phyloP scores from a whole-genome alignment of 1,140 invertebrate genomes.

The Trichonephila clavata region DNA sequence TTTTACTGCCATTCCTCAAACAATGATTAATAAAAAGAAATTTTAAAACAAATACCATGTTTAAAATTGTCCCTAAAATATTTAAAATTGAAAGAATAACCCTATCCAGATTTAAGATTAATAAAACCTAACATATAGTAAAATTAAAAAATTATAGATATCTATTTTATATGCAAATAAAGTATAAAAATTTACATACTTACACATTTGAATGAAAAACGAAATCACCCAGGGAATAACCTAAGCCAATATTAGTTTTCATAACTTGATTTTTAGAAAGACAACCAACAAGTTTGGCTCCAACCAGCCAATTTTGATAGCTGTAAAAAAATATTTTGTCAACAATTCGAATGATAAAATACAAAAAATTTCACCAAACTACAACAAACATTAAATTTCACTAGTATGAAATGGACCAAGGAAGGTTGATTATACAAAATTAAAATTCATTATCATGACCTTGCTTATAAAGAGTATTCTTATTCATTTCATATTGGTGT shows the following conservation, averaged over 20 bases:
- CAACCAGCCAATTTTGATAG: slow-evolving; percentile 79
- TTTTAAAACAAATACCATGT: no score
- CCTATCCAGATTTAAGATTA: not conserved
- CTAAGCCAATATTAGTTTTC: slow-evolving; percentile 97
- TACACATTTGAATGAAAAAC: slow-evolving; percentile 96
- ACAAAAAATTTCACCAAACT: no score
- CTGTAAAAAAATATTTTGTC: slow-evolving; percentile 60
- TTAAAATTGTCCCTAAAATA: not conserved
- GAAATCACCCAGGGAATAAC: slow-evolving; percentile 94
- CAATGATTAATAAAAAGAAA: no score
- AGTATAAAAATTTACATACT: slow-evolving; percentile 82
- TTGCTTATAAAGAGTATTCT: no score
- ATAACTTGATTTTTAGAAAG: slow-evolving; percentile 92
- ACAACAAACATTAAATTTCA: no score
- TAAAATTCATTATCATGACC: no score
- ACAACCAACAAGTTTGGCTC: slow-evolving; percentile 89
- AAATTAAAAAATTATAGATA: not conserved
- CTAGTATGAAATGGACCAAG: no score
- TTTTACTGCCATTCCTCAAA: no score
- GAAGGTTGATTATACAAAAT: no score
- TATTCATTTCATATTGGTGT: no score
- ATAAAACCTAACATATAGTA: not conserved
- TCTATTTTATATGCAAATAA: not conserved
- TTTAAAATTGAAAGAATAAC: not conserved
- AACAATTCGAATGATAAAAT: no score